Evolutionary conservation across 2,797 vertebrate genomes (phyloP), one percentile per base, ranked within the genome.

Genomic region (Orestias chungarensis): DNA sequence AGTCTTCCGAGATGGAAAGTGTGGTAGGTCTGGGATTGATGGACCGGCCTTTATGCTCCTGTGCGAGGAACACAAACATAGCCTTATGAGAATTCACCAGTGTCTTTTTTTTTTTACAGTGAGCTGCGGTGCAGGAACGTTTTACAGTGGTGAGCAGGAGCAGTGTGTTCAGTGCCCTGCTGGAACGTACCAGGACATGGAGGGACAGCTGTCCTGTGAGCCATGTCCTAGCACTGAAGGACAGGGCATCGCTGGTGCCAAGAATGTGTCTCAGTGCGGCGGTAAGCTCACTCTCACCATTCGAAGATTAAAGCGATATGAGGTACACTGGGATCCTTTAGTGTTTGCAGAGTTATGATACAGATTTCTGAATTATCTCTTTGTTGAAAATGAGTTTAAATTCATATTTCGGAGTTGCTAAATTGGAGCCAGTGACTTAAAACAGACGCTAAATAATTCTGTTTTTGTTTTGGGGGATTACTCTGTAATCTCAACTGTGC

Each of bases 201-300:
- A 94, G 64, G 96, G 97, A 4, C 98, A 99, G 73, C 94, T 99
- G 64, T 95, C 95, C 87, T 99, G 98, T 76, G 95, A 97, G 25
- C 97, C 96, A 0, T 99, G 97, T 86, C 98, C 98, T 68, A 96
- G 95, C 81, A 94, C 93, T 0, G 96, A 98, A 27, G 94, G 94
- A 66, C 95, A 95, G 61, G 95, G 96, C 61, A 83, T 94, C 0
- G 75, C 91, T 0, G 98, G 97, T 0, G 97, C 97, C 81, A 95
- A 90, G 80, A 99, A 98, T 0, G 91, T 99, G 38, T 97, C 97
- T 0, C 95, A 98, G 69, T 99, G 98, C 79, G 97, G 97, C 96
- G 97, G 97, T 92, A 69, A 62, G 64, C 7, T 59, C 55, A 46
- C 29, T 15, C 25, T 1, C 27, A 27, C 29, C 15, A 23, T n/a